Evolutionary conservation across 2,797 vertebrate genomes (phyloP).

Genomic region (Enteromius paludinosus): DNA sequence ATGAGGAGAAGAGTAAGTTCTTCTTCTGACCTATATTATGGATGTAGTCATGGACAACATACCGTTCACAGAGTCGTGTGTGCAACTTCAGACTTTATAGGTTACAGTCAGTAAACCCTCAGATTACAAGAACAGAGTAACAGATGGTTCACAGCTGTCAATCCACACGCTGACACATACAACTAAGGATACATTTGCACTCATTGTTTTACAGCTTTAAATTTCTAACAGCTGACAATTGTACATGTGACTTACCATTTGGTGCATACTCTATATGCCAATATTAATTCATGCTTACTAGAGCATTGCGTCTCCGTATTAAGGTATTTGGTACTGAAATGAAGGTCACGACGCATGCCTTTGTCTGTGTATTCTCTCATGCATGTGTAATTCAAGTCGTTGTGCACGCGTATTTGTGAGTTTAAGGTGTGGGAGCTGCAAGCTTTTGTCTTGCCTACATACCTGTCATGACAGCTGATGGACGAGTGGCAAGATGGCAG

Average conservation of each 20-base stretch:
- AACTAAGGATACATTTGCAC: neutral
- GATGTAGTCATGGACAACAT: neutral
- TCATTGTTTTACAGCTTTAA: constrained; percentile 9
- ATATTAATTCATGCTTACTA: neutral
- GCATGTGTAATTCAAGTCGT: constrained; percentile 29
- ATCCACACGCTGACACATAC: neutral
- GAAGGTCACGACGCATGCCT: neutral
- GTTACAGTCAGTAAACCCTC: neutral
- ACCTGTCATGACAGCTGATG: constrained; percentile 34
- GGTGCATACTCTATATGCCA: neutral
- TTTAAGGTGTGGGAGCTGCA: constrained; percentile 21
- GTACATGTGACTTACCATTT: constrained; percentile 9
- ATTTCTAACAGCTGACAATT: constrained; percentile 25
- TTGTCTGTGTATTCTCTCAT: constrained; percentile 22
- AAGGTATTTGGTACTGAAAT: neutral
- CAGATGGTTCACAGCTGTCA: constrained; percentile 24
- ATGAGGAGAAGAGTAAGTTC: constrained; percentile 96
- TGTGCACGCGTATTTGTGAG: neutral
- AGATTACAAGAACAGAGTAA: constrained; percentile 19
- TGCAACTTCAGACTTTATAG: neutral
- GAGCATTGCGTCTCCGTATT: neutral
- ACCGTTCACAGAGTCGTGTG: neutral
- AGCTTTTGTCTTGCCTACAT: constrained; percentile 31
- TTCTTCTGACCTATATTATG: neutral
- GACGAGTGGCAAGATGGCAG: neutral